A percentile compares a stretch with the other conserved stretches of the same genome.
Evolutionary conservation across 2,797 vertebrate genomes (phyloP).

Genomic region (Sarcophilus harrisii): DNA sequence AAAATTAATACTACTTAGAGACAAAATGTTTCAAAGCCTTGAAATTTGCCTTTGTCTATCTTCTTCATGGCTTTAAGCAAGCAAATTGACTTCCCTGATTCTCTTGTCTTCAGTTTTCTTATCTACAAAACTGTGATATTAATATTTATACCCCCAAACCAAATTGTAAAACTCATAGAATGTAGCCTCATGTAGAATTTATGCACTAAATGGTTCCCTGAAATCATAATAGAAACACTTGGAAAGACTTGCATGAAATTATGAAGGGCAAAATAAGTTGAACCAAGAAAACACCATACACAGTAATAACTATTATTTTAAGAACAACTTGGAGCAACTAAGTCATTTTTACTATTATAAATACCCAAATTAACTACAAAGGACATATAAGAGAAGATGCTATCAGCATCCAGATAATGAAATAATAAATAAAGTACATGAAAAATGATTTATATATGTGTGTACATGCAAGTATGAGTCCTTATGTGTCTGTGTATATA

Average conservation of each 20-base stretch:
- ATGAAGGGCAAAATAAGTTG: background rate
- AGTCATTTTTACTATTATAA: background rate
- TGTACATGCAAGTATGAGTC: background rate
- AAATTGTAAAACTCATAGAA: background rate
- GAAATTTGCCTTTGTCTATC: background rate
- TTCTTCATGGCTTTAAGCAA: background rate
- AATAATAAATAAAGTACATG: background rate
- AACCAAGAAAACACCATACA: background rate
- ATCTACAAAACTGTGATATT: background rate
- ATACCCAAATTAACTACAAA: background rate
- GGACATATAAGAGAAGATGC: background rate
- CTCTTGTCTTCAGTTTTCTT: background rate
- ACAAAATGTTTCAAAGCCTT: background rate
- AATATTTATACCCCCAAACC: background rate
- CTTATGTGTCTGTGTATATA: background rate
- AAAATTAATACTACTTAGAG: background rate
- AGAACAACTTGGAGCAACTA: background rate
- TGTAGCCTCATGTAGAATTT: background rate
- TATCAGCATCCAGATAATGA: background rate
- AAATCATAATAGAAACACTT: background rate
- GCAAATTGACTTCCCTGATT: background rate
- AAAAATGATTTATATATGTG: background rate
- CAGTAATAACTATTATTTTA: background rate
- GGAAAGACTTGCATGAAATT: background rate
- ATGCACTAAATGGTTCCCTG: background rate